Evolutionary conservation across 2,888 invertebrate species (phyloP), one percentile per base, ranked within the genome.

Genomic region (Ophioninae sp.): DNA sequence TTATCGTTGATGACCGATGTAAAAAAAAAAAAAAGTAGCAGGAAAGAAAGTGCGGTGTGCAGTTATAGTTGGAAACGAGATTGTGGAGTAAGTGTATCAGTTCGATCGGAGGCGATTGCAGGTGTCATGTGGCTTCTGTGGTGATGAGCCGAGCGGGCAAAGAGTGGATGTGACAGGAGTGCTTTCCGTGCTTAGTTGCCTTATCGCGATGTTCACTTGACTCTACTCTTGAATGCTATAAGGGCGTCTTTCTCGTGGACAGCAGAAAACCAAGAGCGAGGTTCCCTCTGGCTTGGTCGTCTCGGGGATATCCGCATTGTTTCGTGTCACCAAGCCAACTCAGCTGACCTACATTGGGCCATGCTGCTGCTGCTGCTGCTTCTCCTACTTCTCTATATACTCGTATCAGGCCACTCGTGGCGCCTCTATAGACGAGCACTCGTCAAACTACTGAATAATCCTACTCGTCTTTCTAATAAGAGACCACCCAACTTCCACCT

Each of bases 231-330:
- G 30, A 30, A 30, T 51, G 64, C 41, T 22, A 39, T 64, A 44
- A 58, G 65, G 73, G 69, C 81, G 76, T 76, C 79, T 61, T 67
- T 69, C 80, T 65, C 59, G 41, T 56, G 58, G 61, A 73, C 67
- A 78, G 77, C 61, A 67, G 79, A 76, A 84, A 81, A 71, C 58
- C 22, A 37, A 30, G 75, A 77, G 84, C 39, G 51, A 81, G 82
- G 82, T 81, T 58, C 30, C 64, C 77, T 74, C 71, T 81, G 67
- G 72, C 58, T 61, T 39, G 64, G 69, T 79, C 63, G 81, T 75
- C 79, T 81, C 63, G 84, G 86, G 89, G 87, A 90, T 88, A 88
- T 90, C 90, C 89, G 89, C 90, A 90, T 90, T 90, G 90, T 90
- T 89, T 90, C 89, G 86, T 85, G 83, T 86, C 86, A 87, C 86